A percentile compares a stretch with the other conserved stretches of the same genome.
phyloP scores from a whole-genome alignment of 1,140 invertebrate species.

The Kradibia gibbosae region DNA sequence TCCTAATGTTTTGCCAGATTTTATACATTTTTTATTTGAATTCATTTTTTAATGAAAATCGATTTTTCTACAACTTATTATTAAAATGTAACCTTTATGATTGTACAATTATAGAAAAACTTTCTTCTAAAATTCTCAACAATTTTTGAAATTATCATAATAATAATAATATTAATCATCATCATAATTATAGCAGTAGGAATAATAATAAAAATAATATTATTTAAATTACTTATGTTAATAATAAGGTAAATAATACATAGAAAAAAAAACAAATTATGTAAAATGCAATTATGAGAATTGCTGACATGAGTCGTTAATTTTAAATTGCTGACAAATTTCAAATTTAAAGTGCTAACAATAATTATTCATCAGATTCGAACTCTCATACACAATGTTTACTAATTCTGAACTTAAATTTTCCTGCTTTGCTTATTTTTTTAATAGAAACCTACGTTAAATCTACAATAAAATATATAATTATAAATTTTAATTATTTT shows the following conservation, averaged over 20 bases:
- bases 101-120: conserved; percentile 16
- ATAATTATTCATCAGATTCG: too few species aligned
- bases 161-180: background rate
- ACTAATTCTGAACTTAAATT: background rate
- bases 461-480: background rate
- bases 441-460: background rate
- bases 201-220: background rate
- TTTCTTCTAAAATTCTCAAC: background rate
- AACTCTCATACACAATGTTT: too few species aligned
- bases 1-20: conserved; percentile 17
- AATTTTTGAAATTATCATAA: background rate
- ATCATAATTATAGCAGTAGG: background rate
- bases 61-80: conserved; percentile 25
- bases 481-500: background rate
- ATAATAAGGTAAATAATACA: too few species aligned
- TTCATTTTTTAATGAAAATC: conserved; percentile 18
- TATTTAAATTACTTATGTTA: too few species aligned
- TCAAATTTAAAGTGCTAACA: too few species aligned
- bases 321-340: too few species aligned
- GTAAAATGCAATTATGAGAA: too few species aligned
- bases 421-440: background rate
- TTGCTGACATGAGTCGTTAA: too few species aligned
- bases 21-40: background rate
- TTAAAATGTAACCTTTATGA: conserved; percentile 15
- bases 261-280: too few species aligned